Percentiles rank a stretch among this genome's conserved stretches.
Evolutionary conservation across 2,113 vertebrate genomes (phyloP).

Genomic region (Triplophysa rosa): DNA sequence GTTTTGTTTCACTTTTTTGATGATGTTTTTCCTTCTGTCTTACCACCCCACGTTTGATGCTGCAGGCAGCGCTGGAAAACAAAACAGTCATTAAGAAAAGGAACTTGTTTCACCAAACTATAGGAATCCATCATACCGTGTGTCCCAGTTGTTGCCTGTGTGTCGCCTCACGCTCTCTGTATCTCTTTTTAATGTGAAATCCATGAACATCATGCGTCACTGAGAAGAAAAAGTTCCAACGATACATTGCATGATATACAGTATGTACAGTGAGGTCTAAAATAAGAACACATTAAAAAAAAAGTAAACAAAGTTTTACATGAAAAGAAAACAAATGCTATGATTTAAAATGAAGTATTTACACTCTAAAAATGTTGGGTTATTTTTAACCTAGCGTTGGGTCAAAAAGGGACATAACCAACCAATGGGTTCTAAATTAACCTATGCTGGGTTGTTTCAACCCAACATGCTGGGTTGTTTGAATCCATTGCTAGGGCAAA

Average conservation of each 20-base stretch:
- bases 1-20: slow-evolving; percentile 28
- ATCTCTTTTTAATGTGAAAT: slow-evolving; percentile 26
- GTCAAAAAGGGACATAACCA: no score
- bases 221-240: slow-evolving; percentile 17
- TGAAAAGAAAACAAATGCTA: no score
- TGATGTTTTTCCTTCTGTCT: slow-evolving; percentile 43
- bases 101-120: slow-evolving; percentile 51
- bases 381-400: no score
- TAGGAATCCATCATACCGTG: slow-evolving; percentile 47
- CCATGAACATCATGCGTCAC: slow-evolving; percentile 16
- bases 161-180: not conserved
- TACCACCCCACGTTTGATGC: slow-evolving; percentile 42
- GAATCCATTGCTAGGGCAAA: no score
- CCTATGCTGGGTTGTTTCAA: no score
- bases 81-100: slow-evolving; percentile 54
- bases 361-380: no score
- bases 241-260: slow-evolving; percentile 3
- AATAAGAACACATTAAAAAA: no score
- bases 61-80: slow-evolving; percentile 47
- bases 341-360: no score
- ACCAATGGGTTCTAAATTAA: no score
- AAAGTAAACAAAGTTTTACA: no score
- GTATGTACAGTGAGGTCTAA: not conserved
- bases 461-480: no score
- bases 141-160: slow-evolving; percentile 35